Conservation (phyloP, 2,797 vertebrate species). For the Helarctos malayanus region DNA sequence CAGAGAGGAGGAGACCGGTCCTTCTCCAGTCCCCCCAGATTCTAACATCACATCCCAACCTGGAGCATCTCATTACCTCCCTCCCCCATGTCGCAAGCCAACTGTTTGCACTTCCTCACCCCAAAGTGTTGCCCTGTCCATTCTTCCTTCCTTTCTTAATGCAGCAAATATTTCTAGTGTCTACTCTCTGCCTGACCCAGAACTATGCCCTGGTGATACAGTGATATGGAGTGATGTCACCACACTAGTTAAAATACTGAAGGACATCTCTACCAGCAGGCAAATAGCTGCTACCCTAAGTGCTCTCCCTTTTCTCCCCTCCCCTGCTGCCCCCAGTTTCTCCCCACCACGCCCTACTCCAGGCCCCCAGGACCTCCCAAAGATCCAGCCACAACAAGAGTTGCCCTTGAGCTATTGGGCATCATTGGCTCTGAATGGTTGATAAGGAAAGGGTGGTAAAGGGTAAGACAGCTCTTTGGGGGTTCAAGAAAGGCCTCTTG, state of each 20-base stretch:
- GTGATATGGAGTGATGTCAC: no score
- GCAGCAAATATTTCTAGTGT: not conserved
- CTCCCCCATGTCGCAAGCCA: not conserved
- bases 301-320: not conserved
- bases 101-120: not conserved
- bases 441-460: not conserved
- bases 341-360: not conserved
- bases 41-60: not conserved
- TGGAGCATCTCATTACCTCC: not conserved
- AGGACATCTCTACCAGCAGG: not conserved
- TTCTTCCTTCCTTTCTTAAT: not conserved
- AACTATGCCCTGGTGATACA: not conserved
- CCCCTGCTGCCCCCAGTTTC: no score
- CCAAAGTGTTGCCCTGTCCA: not conserved
- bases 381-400: not conserved
- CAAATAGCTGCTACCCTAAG: not conserved
- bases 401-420: not conserved
- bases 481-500: not conserved
- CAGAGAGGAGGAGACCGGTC: not conserved
- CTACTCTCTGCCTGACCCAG: not conserved
- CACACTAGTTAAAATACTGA: not conserved
- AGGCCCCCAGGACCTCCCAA: not conserved
- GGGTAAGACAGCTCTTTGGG: not conserved
- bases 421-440: not conserved
- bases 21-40: not conserved